phyloP scores from a whole-genome alignment of 2,113 vertebrate species.

The human region GRCh38 chr2:238867501-238868000 shows the following conservation, averaged over 20 bases:
- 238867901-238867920: neutral
- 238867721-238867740: accelerated
- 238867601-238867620: neutral
- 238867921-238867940: neutral
- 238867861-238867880: neutral
- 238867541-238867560: accelerated
- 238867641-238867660: accelerated
- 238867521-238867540: neutral
- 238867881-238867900: neutral
- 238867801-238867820: too few relatives aligned
- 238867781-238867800: accelerated
- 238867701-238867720: accelerated
- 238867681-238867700: accelerated
- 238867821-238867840: neutral
- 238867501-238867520: accelerated
- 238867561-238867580: accelerated
- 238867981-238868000: neutral
- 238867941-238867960: neutral
- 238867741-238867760: accelerated
- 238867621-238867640: accelerated
- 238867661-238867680: accelerated
- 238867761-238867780: accelerated
- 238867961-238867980: neutral
- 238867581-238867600: accelerated
- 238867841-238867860: accelerated